These are phyloP conservation scores for Fragum whitleyi DNA, from an alignment of 2,888 invertebrate genomes.

Conservation along the genomic window DNA sequence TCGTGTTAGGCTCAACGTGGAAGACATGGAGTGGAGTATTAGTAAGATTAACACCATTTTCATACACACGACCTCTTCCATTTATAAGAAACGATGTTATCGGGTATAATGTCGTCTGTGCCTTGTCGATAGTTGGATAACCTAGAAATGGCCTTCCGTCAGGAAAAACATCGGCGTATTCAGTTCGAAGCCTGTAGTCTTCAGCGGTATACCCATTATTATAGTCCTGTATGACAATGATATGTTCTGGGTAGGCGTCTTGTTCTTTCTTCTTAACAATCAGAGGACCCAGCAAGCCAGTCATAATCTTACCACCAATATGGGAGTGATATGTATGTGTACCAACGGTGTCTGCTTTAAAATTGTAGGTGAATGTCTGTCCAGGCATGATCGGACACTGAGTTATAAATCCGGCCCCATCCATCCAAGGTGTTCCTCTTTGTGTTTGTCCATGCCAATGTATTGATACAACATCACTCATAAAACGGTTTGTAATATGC, in stretches of 20 bases:
- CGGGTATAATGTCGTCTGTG: slow-evolving; percentile 28
- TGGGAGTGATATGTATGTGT: slow-evolving; percentile 73
- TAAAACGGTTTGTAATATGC: slow-evolving; percentile 69
- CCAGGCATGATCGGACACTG: slow-evolving; percentile 76
- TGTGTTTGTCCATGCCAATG: slow-evolving; percentile 78
- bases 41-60: slow-evolving; percentile 38
- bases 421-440: slow-evolving; percentile 74
- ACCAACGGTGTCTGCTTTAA: slow-evolving; percentile 61
- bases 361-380: slow-evolving; percentile 68
- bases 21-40: slow-evolving; percentile 64
- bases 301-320: slow-evolving; percentile 55
- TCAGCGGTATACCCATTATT: slow-evolving; percentile 47
- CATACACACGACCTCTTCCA: slow-evolving; percentile 65
- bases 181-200: background rate
- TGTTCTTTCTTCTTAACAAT: slow-evolving; percentile 57
- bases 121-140: slow-evolving; percentile 32
- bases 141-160: slow-evolving; percentile 15
- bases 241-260: slow-evolving; percentile 33
- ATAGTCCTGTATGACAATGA: slow-evolving; percentile 63
- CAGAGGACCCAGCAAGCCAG: slow-evolving; percentile 65
- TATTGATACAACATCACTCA: slow-evolving; percentile 61
- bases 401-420: slow-evolving; percentile 75
- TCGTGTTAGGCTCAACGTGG: slow-evolving; percentile 39
- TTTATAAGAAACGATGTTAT: slow-evolving; percentile 68
- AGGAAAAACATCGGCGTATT: slow-evolving; percentile 12